Evolutionary conservation across 2,113 vertebrate genomes (phyloP), one percentile per base, ranked within the genome.

Genomic region (Cottus gobio): DNA sequence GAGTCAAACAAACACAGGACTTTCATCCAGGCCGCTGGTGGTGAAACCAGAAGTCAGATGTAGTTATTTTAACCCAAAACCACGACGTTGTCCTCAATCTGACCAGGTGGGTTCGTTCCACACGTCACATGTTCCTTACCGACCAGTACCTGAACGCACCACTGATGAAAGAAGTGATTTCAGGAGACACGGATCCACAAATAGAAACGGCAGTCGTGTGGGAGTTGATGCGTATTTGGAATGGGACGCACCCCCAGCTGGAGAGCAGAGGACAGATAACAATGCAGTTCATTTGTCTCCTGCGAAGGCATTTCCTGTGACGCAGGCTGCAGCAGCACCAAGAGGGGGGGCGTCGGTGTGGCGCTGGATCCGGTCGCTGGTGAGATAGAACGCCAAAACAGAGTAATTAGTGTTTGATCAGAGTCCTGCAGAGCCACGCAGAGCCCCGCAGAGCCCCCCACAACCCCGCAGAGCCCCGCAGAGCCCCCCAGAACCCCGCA

Each of bases 321-420:
- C 9, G 50, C 60, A 71, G 7, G 7, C 3, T 12, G 26, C 24
- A 12, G 28, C 10, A n/a, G 10, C n/a, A 46, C n/a, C 9, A 52
- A 9, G 15, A 22, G 20, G 58, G 1, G 50, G 42, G 26, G 34
- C 24, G 57, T n/a, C 37, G 30, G 12, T 15, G n/a, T 37, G 68
- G 20, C 3, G 24, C 3, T 26, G 1, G 15, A 54, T 20, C 26
- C 20, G 28, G 5, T 54, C n/a, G 1, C 57, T 28, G 42, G 61
- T 80, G 46, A 20, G 42, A 36, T 67, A n/a, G 74, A 9, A 34
- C 39, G 50, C 5, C 56, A 42, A 69, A 74, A 64, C 81, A 52
- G 42, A 73, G 3, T 42, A 28, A 70, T 79, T 42, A 52, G 34
- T 24, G 22, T 68, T 34, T 65, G 28, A 68, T 20, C 30, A 50